These are phyloP conservation scores for Zenarchopterus dispar DNA, from an alignment of 2,797 vertebrate genomes.

Conservation along the genomic window DNA sequence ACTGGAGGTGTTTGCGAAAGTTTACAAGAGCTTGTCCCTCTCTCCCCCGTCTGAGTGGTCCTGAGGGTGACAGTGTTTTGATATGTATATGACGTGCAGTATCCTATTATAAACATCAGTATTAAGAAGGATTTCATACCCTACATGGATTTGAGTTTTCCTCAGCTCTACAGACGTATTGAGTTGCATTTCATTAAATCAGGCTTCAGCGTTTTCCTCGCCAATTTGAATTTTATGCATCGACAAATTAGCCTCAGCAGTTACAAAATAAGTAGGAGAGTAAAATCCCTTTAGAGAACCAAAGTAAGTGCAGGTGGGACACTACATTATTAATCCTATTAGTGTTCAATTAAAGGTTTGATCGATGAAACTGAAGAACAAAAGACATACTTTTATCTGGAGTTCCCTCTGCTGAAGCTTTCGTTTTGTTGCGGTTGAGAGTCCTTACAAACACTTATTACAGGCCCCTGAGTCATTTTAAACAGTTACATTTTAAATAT, in stretches of 20 bases:
- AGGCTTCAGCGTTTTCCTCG: slow-evolving; percentile 16
- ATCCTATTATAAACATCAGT: background rate
- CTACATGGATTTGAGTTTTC: background rate
- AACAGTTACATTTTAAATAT: background rate
- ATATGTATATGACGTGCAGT: background rate
- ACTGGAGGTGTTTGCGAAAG: slow-evolving; percentile 14
- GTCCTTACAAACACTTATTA: background rate
- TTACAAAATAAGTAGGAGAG: slow-evolving; percentile 54
- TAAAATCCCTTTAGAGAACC: slow-evolving; percentile 43
- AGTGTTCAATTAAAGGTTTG: slow-evolving; percentile 72
- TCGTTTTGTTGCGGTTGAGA: slow-evolving; percentile 22
- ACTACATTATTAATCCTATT: slow-evolving; percentile 69
- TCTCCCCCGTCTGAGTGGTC: too few relatives aligned
- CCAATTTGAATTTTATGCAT: slow-evolving; percentile 34
- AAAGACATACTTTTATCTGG: slow-evolving; percentile 52
- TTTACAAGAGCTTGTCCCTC: background rate
- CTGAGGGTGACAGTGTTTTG: too few relatives aligned
- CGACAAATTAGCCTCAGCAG: slow-evolving; percentile 49
- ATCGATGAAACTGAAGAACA: slow-evolving; percentile 69
- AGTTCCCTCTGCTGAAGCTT: slow-evolving; percentile 31
- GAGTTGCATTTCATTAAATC: slow-evolving; percentile 37
- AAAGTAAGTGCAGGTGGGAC: slow-evolving; percentile 59
- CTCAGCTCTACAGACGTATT: slow-evolving; percentile 8
- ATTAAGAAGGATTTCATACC: background rate
- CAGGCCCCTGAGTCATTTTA: background rate